These are phyloP conservation scores for Beris chalybata DNA, from an alignment of 2,888 invertebrate species.

Conservation along the genomic window DNA sequence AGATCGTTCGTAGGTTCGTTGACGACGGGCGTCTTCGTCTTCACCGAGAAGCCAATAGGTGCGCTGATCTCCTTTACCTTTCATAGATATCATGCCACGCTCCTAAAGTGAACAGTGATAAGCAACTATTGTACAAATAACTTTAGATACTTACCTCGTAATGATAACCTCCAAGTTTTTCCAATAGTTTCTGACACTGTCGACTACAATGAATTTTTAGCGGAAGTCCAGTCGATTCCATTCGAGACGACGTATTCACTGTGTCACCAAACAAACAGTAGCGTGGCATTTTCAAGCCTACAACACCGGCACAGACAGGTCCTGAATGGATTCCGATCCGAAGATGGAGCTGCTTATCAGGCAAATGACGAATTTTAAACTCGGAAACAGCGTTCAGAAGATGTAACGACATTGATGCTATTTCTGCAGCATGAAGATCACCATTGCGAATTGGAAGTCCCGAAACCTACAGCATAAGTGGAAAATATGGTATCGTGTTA, in stretches of 20 bases:
- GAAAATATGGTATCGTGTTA: too few species aligned
- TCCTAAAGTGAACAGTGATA: constrained; percentile 56
- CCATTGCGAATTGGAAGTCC: constrained; percentile 89
- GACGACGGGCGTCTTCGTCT: constrained; percentile 63
- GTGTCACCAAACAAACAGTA: constrained; percentile 93
- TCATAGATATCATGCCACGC: constrained; percentile 76
- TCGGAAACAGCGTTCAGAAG: constrained; percentile 80
- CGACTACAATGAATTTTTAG: constrained; percentile 81
- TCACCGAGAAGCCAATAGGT: constrained; percentile 85
- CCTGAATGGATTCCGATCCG: constrained; percentile 92
- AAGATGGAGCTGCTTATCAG: constrained; percentile 78
- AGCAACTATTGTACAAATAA: not conserved
- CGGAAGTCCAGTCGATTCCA: constrained; percentile 84
- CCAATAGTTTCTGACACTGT: constrained; percentile 70
- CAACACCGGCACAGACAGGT: constrained; percentile 90
- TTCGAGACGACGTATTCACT: constrained; percentile 85
- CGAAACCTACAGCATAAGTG: constrained; percentile 62
- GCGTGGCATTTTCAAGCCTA: constrained; percentile 90
- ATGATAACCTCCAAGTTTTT: constrained; percentile 75
- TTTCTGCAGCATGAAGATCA: constrained; percentile 87
- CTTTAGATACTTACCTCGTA: constrained; percentile 44
- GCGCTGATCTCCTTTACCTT: constrained; percentile 79
- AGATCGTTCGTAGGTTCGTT: constrained; percentile 60
- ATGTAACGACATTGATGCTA: constrained; percentile 90
- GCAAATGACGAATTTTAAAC: constrained; percentile 86